Evolutionary conservation across 2,797 vertebrate genomes (phyloP).

Genomic region (Phoxinus dragarum): DNA sequence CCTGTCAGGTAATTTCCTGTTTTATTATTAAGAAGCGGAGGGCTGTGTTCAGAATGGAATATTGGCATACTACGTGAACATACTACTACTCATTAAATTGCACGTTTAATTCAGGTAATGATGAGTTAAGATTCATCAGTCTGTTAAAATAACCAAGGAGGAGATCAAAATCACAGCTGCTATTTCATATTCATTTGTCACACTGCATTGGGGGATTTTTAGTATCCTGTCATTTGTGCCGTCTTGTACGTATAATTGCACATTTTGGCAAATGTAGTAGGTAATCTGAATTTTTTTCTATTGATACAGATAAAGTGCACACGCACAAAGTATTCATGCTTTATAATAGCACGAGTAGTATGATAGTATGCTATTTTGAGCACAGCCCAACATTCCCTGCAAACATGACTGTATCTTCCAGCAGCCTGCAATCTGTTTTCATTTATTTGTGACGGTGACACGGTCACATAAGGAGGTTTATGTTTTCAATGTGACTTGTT

Average conservation of each 20-base stretch:
- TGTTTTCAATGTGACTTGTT: constrained; percentile 73
- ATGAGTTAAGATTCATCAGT: neutral
- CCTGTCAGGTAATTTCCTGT: neutral
- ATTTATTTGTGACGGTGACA: constrained; percentile 62
- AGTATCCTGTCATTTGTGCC: neutral
- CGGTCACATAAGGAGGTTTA: constrained; percentile 48
- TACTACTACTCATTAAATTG: neutral
- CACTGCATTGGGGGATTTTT: neutral
- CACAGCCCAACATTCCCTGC: constrained; percentile 13
- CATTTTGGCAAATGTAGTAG: constrained; percentile 1
- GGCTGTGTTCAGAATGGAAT: neutral
- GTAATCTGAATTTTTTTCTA: neutral
- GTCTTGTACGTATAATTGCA: neutral
- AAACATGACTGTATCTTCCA: constrained; percentile 28
- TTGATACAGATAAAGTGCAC: neutral
- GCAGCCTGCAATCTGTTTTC: constrained; percentile 56
- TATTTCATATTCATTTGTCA: neutral
- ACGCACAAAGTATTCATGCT: neutral
- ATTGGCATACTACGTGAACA: neutral
- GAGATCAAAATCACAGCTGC: neutral
- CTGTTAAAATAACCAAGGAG: neutral
- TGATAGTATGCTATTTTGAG: constrained; percentile 12
- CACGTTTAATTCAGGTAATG: neutral
- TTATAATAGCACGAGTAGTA: neutral
- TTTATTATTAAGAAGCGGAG: neutral